phyloP scores from a whole-genome alignment of 2,888 invertebrate species.

The Drosophila planitibia region DNA sequence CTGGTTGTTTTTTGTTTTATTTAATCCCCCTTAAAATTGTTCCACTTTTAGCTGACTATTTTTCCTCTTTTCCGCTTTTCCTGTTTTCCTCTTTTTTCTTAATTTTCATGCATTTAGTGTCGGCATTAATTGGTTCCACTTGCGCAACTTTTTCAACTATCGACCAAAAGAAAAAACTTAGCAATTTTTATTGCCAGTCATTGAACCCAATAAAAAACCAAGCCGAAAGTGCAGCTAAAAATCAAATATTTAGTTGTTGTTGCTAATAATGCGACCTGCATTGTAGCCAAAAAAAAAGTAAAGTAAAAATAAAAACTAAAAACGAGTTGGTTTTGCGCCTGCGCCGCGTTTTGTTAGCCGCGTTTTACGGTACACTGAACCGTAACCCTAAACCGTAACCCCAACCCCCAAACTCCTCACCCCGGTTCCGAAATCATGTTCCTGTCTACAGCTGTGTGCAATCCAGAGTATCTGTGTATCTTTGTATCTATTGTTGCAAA shows the following conservation, averaged over 20 bases:
- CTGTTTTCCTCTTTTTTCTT: conserved; percentile 34
- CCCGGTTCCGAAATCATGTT: conserved; percentile 60
- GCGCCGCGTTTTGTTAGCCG: conserved; percentile 66
- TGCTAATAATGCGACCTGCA: conserved; percentile 23
- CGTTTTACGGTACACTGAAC: conserved; percentile 79
- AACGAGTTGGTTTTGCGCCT: conserved; percentile 67
- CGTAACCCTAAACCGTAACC: conserved; percentile 32
- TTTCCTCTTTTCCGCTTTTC: conserved; percentile 57
- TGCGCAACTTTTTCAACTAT: conserved; percentile 66
- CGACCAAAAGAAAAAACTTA: conserved; percentile 16
- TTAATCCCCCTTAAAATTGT: conserved; percentile 30
- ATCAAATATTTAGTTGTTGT: not conserved
- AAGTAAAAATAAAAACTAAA: conserved; percentile 25
- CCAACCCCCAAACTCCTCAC: not conserved
- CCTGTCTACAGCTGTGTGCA: conserved; percentile 72
- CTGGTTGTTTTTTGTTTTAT: conserved; percentile 27
- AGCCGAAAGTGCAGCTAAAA: conserved; percentile 16
- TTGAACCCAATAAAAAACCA: conserved; percentile 48
- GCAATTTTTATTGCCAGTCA: conserved; percentile 54
- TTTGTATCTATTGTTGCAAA: conserved; percentile 69
- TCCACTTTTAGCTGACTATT: conserved; percentile 31
- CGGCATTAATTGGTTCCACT: conserved; percentile 75
- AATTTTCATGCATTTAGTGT: conserved; percentile 19
- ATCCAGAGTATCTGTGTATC: conserved; percentile 8
- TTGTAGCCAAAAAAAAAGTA: conserved; percentile 10